Base-by-base conservation (phyloP, 92 coral and sea anemone genomes). In the Epizoanthus illoricatus region DNA sequence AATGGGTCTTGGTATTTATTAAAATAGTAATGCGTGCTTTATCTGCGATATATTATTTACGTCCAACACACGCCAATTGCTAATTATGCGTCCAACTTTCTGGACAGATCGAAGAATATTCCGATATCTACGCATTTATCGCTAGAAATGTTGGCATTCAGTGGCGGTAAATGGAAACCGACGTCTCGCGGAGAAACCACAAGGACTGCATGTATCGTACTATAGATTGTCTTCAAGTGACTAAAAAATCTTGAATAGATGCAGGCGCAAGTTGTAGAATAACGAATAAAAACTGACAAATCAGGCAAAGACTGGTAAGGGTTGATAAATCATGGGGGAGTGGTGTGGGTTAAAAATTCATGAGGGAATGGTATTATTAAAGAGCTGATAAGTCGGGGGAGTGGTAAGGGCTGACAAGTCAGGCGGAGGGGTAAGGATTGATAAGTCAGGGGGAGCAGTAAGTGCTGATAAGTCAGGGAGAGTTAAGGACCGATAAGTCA, bases 61-160 rank as follows among this genome's bases (percentile, higher is more conserved):
- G 33, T 28, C 33, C 0, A 28, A 28, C 33, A 28, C 33, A 28
- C 33, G 33, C 1, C 1, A 28, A 28, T 57, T 47, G 69, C 4
- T 57, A n/a, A 52, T 45, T 5, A 10, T 36, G 7, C 11, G 19
- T 49, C 23, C 59, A 18, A 17, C 64, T 56, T 39, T 84, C 70
- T 43, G 70, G 71, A 57, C 80, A 97, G 99, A 97, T 97, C 41
- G 94, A 97, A 69, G 99, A 97, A 76, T 92, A 90, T 65, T 86
- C 99, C 8, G 97, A 91, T 45, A 90, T 93, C 66, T 97, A 86
- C 69, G 93, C 94, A 36, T 97, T 97, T 61, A 90, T 97, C 28
- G 97, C 99, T n/a, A 86, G 87, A 60, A 91, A 84, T 65, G 87
- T 93, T 63, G 86, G 90, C 41, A 86, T 90, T 24, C 64, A 85